Evolutionary conservation across 2,113 vertebrate species (phyloP), one percentile per base, ranked within the genome.

Genomic region (Cyanoliseus patagonus): DNA sequence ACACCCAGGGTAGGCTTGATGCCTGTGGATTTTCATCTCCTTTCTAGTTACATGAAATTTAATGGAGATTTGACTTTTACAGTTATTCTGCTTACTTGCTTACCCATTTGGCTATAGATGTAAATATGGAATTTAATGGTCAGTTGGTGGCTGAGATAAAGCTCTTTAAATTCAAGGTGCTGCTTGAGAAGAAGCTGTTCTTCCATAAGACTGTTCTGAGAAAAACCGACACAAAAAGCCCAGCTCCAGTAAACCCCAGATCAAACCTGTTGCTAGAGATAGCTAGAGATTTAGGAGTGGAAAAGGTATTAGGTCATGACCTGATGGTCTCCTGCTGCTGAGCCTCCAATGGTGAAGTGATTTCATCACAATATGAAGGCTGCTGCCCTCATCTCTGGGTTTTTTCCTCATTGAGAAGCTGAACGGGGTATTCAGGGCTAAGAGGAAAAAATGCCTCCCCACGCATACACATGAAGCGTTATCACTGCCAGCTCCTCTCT

Each of bases 191-290:
- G 70, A 64, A 95, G 64, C 69, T 92, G 64, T 77, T 96, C 83
- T 94, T 72, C 88, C 52, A 39, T 83, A 85, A 95, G 92, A 72
- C 69, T 94, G 20, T 97, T 97, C 93, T 97, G 95, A 97, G 95
- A 96, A 97, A 90, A 97, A 82, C 2, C 13, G 91, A 31, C 16
- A 15, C 63, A 41, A 64, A 74, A 88, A 92, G 19, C 35, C n/a
- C 75, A 80, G 91, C 88, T 98, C 95, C 96, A 96, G 95, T 96
- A 98, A 98, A 83, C 83, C 91, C 93, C 94, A 98, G 95, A 88
- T 97, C 97, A 98, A 93, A 52, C 85, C 82, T 87, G 83, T 98
- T 98, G 94, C 95, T 97, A 96, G 95, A 97, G 96, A 96, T 92
- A 97, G n/a, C 62, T 75, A 51, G 69, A 92, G 86, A 91, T 91